These are phyloP conservation scores for Drosophila koepferae DNA, from an alignment of 2,888 invertebrate species.

Conservation along the genomic window DNA sequence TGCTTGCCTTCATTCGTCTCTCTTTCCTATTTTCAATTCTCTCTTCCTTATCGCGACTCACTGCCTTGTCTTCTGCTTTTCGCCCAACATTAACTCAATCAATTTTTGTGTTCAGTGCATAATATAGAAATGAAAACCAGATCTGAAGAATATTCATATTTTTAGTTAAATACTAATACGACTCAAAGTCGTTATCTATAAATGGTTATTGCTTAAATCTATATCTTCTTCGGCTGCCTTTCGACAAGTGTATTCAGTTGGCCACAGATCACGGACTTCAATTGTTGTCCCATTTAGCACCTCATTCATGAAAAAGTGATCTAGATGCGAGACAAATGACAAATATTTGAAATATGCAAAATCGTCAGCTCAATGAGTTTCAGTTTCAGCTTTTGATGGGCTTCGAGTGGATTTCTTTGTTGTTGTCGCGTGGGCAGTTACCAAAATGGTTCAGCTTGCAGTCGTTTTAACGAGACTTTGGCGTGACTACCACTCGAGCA, in stretches of 20 bases:
- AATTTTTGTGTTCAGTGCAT: conserved; percentile 3
- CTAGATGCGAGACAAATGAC: conserved; percentile 16
- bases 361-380: background rate
- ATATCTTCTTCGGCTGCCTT: background rate
- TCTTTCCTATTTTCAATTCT: background rate
- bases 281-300: conserved; percentile 36
- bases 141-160: background rate
- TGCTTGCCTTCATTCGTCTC: too few species aligned
- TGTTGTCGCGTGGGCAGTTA: conserved; percentile 49
- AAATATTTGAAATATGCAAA: conserved; percentile 22
- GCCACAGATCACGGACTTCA: conserved; percentile 7
- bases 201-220: background rate
- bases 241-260: conserved; percentile 22
- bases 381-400: background rate
- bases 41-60: background rate
- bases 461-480: conserved; percentile 20
- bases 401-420: background rate
- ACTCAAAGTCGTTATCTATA: background rate
- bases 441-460: conserved; percentile 45
- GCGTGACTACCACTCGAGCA: conserved; percentile 56
- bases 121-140: background rate
- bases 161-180: background rate
- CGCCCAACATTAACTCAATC: too few species aligned
- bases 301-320: conserved; percentile 36
- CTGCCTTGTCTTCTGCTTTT: too few species aligned